Conservation (phyloP, 2,113 vertebrate species). For the Poecilia latipinna region DNA sequence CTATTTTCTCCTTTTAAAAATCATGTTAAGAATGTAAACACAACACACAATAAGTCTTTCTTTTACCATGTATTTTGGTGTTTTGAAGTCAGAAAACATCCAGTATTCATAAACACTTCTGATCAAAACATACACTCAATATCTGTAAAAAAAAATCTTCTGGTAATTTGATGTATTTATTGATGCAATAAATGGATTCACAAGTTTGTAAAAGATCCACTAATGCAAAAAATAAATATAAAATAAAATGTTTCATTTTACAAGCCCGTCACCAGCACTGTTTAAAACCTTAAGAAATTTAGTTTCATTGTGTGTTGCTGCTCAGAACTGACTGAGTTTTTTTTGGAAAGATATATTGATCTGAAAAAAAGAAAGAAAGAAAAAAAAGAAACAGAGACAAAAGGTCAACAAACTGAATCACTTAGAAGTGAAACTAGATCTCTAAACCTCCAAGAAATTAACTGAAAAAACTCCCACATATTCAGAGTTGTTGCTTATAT, state of each 20-base stretch:
- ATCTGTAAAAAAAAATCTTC: too few relatives aligned
- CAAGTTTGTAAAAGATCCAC: neutral
- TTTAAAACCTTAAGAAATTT: neutral
- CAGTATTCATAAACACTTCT: too few relatives aligned
- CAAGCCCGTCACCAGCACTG: too few relatives aligned
- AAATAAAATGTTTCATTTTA: neutral
- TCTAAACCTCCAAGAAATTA: slow-evolving; percentile 34
- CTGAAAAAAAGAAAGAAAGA: slow-evolving; percentile 10
- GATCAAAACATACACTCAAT: too few relatives aligned
- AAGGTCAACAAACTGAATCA: slow-evolving; percentile 45
- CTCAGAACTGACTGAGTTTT: slow-evolving; percentile 25
- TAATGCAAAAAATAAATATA: too few relatives aligned
- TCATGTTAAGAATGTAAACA: neutral
- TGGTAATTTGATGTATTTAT: too few relatives aligned
- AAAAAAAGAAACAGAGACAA: slow-evolving; percentile 34
- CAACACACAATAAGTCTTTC: too few relatives aligned
- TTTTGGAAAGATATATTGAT: slow-evolving; percentile 46
- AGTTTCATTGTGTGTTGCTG: neutral
- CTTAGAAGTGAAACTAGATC: slow-evolving; percentile 35
- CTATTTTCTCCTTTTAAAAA: too few relatives aligned
- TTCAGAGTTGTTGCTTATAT: slow-evolving; percentile 12
- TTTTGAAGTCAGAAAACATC: too few relatives aligned
- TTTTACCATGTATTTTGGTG: too few relatives aligned
- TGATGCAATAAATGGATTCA: neutral
- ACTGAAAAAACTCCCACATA: slow-evolving; percentile 18